Percentiles rank a stretch among this genome's conserved stretches.
phyloP scores from a whole-genome alignment of 1,140 invertebrate genomes.

The Drosophila orena region DNA sequence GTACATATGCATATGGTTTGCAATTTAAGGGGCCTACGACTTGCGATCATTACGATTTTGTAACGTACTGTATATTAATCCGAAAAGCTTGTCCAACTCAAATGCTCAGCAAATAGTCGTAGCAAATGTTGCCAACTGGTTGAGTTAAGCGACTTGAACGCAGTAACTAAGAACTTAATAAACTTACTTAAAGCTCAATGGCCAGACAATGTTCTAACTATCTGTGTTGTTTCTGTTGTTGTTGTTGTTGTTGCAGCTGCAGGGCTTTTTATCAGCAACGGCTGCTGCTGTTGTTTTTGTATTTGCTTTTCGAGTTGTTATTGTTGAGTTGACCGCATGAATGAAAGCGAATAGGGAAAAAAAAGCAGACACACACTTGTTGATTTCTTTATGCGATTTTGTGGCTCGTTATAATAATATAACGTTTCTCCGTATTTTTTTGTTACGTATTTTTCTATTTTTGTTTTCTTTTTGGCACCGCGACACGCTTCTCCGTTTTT shows the following conservation, averaged over 20 bases:
- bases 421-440: constrained; percentile 40
- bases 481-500: constrained; percentile 34
- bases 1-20: no score
- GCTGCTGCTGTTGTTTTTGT: constrained; percentile 38
- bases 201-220: constrained; percentile 36
- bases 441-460: constrained; percentile 29
- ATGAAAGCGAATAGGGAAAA: constrained; percentile 65
- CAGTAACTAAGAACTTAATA: constrained; percentile 8
- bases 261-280: constrained; percentile 49
- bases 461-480: constrained; percentile 43
- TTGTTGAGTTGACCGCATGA: constrained; percentile 67
- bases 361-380: constrained; percentile 72
- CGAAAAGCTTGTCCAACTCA: constrained; percentile 49
- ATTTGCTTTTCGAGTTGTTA: constrained; percentile 12
- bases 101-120: constrained; percentile 54
- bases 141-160: constrained; percentile 12
- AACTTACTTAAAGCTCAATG: constrained; percentile 52
- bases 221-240: constrained; percentile 21
- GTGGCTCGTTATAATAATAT: constrained; percentile 43
- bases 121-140: constrained; percentile 18
- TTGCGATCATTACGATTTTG: not conserved
- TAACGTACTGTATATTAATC: constrained; percentile 27
- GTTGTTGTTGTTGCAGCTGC: constrained; percentile 28
- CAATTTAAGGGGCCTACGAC: no score
- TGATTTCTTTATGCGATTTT: constrained; percentile 65